Base-by-base conservation (phyloP, 1,140 invertebrate species). In the Nephila pilipes region DNA sequence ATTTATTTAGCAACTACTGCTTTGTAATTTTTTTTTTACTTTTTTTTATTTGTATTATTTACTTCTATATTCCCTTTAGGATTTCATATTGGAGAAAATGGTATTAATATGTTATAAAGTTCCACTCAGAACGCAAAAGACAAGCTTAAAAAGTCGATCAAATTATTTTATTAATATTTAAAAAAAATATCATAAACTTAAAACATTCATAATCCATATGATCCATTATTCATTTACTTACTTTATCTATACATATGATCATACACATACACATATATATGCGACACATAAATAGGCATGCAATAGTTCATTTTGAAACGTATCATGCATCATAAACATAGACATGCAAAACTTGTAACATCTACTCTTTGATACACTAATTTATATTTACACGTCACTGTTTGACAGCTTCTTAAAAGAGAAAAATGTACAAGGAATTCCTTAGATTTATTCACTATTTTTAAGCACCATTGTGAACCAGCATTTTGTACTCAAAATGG, bases 401-500 rank as follows among this genome's bases (percentile, higher is more conserved):
- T 85, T 92, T 57, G 65, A 69, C 46, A 85, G 60, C 22, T 12
- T 75, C 32, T 63, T 85, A 92, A 85, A 85, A 85, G 90, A 85
- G 90, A 85, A 58, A 75, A 85, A 92, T 85, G 38, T 85, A 85
- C 29, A 85, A 57, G 36, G 38, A 38, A 22, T 46, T 54, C 75
- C 29, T 87, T 22, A 87, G 29, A 36, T 54, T 63, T 80, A 20
- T 91, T 46, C 55, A 29, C 90, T 92, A 92, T 69, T 65, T 57
- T 58, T 69, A 92, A 92, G 90, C 90, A 92, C 90, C 90, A 92
- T 92, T 69, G 25, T 92, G 90, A 92, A 85, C 90, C 90, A 92
- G 90, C 80, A 92, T 92, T 12, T 63, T 25, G 58, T 29, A 36
- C 10, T 63, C 32, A 92, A 92, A 92, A 92, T 85, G 81, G 60